phyloP scores from a whole-genome alignment of 2,797 vertebrate species.

The Tapirus indicus region DNA sequence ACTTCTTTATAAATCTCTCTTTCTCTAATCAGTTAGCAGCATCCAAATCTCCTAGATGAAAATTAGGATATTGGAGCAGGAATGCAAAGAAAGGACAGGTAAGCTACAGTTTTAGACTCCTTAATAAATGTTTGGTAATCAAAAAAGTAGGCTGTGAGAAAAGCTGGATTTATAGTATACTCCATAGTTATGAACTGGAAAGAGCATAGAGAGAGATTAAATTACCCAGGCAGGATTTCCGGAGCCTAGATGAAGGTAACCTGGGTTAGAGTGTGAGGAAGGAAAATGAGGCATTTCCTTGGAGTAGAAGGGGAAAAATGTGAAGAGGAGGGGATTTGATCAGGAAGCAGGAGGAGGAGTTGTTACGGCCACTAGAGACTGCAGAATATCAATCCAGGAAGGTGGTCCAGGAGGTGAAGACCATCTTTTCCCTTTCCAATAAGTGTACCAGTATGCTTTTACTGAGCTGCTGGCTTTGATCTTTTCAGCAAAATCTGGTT shows the following conservation, averaged over 20 bases:
- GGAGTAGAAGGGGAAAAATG: neutral
- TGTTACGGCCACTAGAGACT: too few relatives aligned
- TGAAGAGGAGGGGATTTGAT: neutral
- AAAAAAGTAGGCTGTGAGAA: neutral
- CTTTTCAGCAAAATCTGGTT: neutral
- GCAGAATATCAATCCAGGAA: neutral
- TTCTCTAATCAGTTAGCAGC: neutral
- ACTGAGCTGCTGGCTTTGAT: neutral
- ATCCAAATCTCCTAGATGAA: neutral
- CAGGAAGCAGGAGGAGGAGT: neutral
- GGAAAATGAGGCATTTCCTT: neutral
- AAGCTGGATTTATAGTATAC: neutral
- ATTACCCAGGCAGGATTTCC: too few relatives aligned
- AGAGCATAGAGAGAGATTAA: neutral
- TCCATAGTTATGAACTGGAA: neutral
- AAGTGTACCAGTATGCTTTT: neutral
- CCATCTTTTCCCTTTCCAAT: neutral
- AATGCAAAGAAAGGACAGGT: neutral
- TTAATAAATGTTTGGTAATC: neutral
- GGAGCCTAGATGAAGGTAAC: neutral
- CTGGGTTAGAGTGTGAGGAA: neutral
- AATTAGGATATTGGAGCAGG: neutral
- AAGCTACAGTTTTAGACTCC: neutral
- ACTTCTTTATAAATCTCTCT: neutral
- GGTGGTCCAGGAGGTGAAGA: neutral